Percentiles rank a stretch among this genome's conserved stretches.
Evolutionary conservation across 2,888 invertebrate species (phyloP).

Genomic region (Tillus elongatus): DNA sequence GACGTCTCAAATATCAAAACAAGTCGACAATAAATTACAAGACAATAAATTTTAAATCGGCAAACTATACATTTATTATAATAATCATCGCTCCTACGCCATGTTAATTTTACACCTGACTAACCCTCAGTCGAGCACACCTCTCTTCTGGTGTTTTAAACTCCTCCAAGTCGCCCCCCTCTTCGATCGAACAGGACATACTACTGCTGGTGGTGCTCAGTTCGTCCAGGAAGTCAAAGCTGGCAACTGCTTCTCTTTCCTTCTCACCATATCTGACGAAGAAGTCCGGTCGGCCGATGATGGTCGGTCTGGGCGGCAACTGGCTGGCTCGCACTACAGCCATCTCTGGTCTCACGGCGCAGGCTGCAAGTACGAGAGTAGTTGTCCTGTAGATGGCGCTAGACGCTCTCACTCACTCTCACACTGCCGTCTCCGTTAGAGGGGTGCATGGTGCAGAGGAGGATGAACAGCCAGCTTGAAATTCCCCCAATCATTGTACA

Average conservation of each 20-base stretch:
- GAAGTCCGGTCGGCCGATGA: slow-evolving; percentile 68
- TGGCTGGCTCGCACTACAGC: slow-evolving; percentile 48
- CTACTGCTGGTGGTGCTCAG: slow-evolving; percentile 28
- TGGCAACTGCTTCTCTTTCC: slow-evolving; percentile 67
- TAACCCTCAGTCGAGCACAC: slow-evolving; percentile 20
- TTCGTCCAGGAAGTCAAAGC: slow-evolving; percentile 72
- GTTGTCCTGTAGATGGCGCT: too few relatives aligned
- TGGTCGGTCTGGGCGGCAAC: slow-evolving; percentile 54
- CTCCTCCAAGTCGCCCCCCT: slow-evolving; percentile 22
- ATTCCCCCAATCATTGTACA: slow-evolving; percentile 39
- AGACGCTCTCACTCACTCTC: slow-evolving; percentile 20
- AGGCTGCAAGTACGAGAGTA: slow-evolving; percentile 45
- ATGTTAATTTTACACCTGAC: slow-evolving; percentile 23
- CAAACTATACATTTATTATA: too few relatives aligned
- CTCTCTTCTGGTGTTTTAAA: slow-evolving; percentile 14
- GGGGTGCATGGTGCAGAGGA: slow-evolving; percentile 43
- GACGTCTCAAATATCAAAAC: too few relatives aligned
- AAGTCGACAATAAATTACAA: too few relatives aligned
- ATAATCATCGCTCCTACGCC: too few relatives aligned
- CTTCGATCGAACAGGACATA: slow-evolving; percentile 31
- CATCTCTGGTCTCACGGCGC: slow-evolving; percentile 50
- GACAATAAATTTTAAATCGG: too few relatives aligned
- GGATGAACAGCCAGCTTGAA: slow-evolving; percentile 39
- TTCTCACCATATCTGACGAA: slow-evolving; percentile 69
- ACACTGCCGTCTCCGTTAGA: slow-evolving; percentile 42